Evolutionary conservation across 2,888 invertebrate genomes (phyloP), one percentile per base, ranked within the genome.

Genomic region (Eristalis pertinax): DNA sequence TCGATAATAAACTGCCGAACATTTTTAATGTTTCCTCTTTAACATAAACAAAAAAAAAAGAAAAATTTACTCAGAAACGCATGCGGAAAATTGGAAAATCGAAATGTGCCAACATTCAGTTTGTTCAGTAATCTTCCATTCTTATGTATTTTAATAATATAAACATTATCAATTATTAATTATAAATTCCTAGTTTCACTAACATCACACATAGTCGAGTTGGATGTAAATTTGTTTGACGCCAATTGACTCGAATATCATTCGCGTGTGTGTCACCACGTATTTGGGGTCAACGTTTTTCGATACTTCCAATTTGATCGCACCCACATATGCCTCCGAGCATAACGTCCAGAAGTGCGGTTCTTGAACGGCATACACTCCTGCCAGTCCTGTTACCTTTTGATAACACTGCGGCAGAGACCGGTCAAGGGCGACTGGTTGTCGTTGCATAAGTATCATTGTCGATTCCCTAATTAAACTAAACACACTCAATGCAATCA

Each of bases 321-420:
- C 97, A 89, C 99, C 99, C 1, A 99, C 96, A 92, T 96, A 98
- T 81, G 97, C 96, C 90, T 98, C 98, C 92, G 98, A 98, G 93
- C 99, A 99, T 86, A 99, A 94, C 15, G 99, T 99, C 99, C 99
- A 99, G 93, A 99, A 99, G 92, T 99, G 99, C 3, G 98, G 98
- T 90, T 99, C 99, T 91, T 99, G 98, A 13, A 99, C 98, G 82
- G 98, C 97, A 92, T 98, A 97, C 22, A 99, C 99, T 4, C 99
- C 99, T 11, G 98, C 97, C 77, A 99, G 93, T 87, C 98, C 96
- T 65, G 97, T 97, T 90, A 98, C 96, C 90, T 97, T 96, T 91
- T 98, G 97, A 93, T 97, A 99, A 91, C 98, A 96, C 90, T 97
- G 97, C 0, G 98, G 97, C 89, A 99, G 93, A 38, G 96, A 94